These are phyloP conservation scores for Caretta caretta DNA, from an alignment of 2,113 vertebrate species.

Conservation along the genomic window DNA sequence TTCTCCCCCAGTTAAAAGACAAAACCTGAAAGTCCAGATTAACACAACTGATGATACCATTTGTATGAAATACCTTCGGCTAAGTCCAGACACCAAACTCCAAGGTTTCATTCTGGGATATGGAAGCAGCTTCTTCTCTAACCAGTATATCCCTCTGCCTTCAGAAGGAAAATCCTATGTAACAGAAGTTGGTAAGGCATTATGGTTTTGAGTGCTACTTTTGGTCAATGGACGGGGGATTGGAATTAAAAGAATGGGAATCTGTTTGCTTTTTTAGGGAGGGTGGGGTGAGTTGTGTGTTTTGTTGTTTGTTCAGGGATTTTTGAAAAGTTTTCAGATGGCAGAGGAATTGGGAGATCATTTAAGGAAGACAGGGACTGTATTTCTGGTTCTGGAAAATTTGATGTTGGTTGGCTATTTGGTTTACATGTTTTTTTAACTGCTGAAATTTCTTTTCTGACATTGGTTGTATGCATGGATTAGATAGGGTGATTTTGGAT, in stretches of 20 bases:
- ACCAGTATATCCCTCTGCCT: slow-evolving; percentile 93
- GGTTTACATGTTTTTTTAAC: background rate
- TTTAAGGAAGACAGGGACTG: background rate
- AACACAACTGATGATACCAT: slow-evolving; percentile 92
- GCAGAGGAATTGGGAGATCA: background rate
- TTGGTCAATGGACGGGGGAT: background rate
- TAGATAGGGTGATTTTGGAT: background rate
- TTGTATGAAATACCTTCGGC: slow-evolving; percentile 90
- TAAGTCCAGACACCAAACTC: slow-evolving; percentile 85
- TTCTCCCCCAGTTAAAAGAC: slow-evolving; percentile 83
- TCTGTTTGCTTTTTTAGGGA: background rate
- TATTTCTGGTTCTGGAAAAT: background rate
- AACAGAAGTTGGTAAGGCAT: slow-evolving; percentile 91
- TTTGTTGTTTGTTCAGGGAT: background rate
- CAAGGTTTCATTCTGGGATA: slow-evolving; percentile 96
- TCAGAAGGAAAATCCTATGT: slow-evolving; percentile 86
- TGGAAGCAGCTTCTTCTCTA: slow-evolving; percentile 92
- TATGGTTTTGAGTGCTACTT: background rate
- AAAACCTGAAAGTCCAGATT: slow-evolving; percentile 93
- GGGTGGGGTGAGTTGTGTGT: background rate
- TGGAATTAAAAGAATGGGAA: background rate
- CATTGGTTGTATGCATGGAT: background rate
- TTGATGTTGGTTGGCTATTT: background rate
- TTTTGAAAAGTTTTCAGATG: background rate
- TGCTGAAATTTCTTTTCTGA: background rate